Base-by-base conservation (phyloP, 2,888 invertebrate genomes). In the Calephelis perditalis region DNA sequence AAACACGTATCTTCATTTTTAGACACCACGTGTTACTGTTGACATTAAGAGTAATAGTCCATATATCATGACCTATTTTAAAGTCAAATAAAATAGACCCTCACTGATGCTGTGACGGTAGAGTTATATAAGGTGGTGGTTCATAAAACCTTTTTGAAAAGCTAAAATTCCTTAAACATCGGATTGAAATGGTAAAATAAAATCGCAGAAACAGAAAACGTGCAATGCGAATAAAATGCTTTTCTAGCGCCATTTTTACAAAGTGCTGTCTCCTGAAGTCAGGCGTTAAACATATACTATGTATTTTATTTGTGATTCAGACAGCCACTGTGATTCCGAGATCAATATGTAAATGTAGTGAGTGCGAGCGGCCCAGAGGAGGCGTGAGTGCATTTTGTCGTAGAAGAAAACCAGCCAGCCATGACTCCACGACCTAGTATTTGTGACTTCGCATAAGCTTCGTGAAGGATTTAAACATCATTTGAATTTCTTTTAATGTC, bases 371-470 rank as follows among this genome's bases (percentile, higher is more conserved):
- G 61, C 66, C 64, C 60, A 61, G 49, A 36, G 47, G 37, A 46
- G 60, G 56, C 81, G 86, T 83, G 85, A 88, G 87, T 88, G 88
- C 88, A 88, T 87, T 88, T 84, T 84, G 85, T 83, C 86, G 87
- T 86, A 79, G 81, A 60, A 74, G 78, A 78, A 77, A 85, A 75
- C 78, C 82, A 80, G 81, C 75, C 81, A 84, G 80, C 80, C 81
- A 68, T 62, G 62, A 60, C 59, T 62, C 59, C 60, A 58, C 60
- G 74, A 76, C 74, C 78, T 70, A 74, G 71, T 80, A 78, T 79
- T 77, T 73, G 74, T 74, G 75, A 70, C 74, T 78, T 73, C 73
- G 75, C 72, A 69, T 73, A 71, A 71, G 72, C 71, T 69, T 66
- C 69, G 68, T 63, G 65, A 68, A 68, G 70, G 72, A 74, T 78